Percentiles rank a stretch among this genome's conserved stretches.
These are phyloP conservation scores for Thereuonema tuberculata DNA, from an alignment of 1,140 invertebrate genomes.

Conservation along the genomic window DNA sequence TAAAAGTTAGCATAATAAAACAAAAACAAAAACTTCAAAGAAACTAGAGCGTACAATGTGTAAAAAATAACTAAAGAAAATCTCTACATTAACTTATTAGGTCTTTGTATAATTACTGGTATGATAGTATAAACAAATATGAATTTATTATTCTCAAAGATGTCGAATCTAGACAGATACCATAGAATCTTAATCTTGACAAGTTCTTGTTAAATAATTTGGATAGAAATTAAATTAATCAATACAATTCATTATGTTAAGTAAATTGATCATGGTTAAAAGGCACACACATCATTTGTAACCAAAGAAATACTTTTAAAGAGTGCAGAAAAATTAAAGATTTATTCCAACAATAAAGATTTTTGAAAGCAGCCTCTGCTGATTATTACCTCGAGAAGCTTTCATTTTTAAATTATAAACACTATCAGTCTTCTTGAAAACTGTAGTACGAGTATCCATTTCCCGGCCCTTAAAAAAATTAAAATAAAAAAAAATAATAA, in stretches of 20 bases:
- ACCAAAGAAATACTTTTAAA: background rate
- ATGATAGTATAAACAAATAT: background rate
- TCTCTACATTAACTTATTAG: background rate
- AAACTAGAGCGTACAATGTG: background rate
- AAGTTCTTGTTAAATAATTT: too few species aligned
- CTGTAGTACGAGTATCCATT: conserved; percentile 84
- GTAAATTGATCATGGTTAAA: background rate
- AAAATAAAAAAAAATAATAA: conserved; percentile 13
- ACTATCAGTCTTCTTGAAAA: conserved; percentile 97
- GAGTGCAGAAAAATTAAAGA: background rate
- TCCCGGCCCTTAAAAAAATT: conserved; percentile 53
- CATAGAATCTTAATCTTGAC: too few species aligned
- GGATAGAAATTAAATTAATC: too few species aligned
- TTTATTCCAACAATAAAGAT: background rate
- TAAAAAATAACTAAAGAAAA: conserved; percentile 3
- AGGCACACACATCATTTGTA: background rate
- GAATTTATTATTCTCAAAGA: too few species aligned
- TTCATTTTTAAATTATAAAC: conserved; percentile 94
- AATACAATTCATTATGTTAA: too few species aligned
- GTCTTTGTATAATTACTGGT: background rate
- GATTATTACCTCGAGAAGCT: conserved; percentile 60
- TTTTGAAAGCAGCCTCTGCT: background rate
- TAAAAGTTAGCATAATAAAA: background rate
- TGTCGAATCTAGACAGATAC: too few species aligned
- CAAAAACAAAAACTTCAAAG: conserved; percentile 5